A percentile compares a stretch with the other conserved stretches of the same genome.
phyloP scores from a whole-genome alignment of 2,797 vertebrate genomes.

The Microctenopoma stevenorrisi region DNA sequence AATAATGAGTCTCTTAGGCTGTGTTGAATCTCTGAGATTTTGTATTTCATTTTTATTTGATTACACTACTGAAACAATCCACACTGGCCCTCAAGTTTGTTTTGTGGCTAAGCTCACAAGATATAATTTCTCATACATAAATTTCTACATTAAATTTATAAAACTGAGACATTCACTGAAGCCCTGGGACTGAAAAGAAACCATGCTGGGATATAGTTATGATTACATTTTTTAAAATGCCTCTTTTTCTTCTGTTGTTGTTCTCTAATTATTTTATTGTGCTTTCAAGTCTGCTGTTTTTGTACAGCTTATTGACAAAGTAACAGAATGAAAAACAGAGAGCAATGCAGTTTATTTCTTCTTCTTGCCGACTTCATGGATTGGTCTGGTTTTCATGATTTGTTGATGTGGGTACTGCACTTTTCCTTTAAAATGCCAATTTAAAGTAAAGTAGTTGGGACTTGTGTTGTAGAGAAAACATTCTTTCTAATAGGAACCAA shows the following conservation, averaged over 20 bases:
- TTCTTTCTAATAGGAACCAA: conserved; percentile 6
- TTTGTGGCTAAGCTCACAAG: conserved; percentile 58
- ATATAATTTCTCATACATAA: conserved; percentile 58
- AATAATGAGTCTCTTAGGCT: conserved; percentile 74
- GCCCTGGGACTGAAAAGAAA: conserved; percentile 59
- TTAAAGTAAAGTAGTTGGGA: conserved; percentile 9
- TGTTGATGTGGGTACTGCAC: conserved; percentile 30
- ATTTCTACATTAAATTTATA: conserved; percentile 49
- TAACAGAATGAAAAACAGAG: not conserved
- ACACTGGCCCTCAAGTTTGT: conserved; percentile 65
- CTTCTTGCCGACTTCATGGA: conserved; percentile 29
- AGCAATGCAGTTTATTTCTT: conserved; percentile 15
- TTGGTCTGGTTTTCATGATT: conserved; percentile 19
- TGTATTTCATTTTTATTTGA: conserved; percentile 71
- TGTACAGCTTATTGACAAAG: conserved; percentile 48
- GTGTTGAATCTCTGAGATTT: conserved; percentile 48
- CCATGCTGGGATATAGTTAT: conserved; percentile 59
- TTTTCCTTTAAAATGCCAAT: conserved; percentile 31
- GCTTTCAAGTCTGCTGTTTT: conserved; percentile 45
- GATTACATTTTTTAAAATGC: conserved; percentile 41
- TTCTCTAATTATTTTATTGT: conserved; percentile 49
- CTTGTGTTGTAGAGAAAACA: conserved; percentile 13
- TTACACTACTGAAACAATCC: conserved; percentile 68
- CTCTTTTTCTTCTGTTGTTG: conserved; percentile 36
- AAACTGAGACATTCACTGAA: conserved; percentile 55